These are phyloP conservation scores for Drosophila diplacantha DNA, from an alignment of 2,888 invertebrate species.

Conservation along the genomic window DNA sequence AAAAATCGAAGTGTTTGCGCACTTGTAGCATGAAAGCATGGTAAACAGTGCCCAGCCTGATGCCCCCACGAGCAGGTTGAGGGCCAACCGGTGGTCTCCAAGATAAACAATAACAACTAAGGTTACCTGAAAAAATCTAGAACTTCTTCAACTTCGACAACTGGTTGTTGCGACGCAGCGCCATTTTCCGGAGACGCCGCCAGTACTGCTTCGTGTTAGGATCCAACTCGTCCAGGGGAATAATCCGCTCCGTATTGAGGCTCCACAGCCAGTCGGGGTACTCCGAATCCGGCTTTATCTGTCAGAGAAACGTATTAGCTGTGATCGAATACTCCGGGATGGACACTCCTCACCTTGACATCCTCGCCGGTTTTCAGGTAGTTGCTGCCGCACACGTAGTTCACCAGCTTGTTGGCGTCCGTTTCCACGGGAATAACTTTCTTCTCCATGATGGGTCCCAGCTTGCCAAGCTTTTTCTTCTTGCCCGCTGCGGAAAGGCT, in stretches of 20 bases:
- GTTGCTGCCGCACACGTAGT: constrained; percentile 91
- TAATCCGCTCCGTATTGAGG: constrained; percentile 82
- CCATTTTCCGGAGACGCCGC: constrained; percentile 84
- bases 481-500: constrained; percentile 74
- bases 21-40: constrained; percentile 37
- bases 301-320: neutral
- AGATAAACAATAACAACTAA: constrained; percentile 28
- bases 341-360: constrained; percentile 80
- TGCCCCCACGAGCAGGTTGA: constrained; percentile 16
- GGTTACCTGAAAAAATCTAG: constrained; percentile 69
- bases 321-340: rapidly evolving
- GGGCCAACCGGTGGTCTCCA: constrained; percentile 27
- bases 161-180: constrained; percentile 82
- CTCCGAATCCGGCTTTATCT: constrained; percentile 85
- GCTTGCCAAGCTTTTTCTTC: constrained; percentile 82
- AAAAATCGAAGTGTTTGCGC: constrained; percentile 52
- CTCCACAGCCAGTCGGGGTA: constrained; percentile 97
- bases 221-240: constrained; percentile 86
- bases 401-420: constrained; percentile 86
- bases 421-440: constrained; percentile 89
- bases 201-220: constrained; percentile 90
- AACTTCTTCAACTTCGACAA: constrained; percentile 81
- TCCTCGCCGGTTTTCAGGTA: constrained; percentile 89
- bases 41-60: constrained; percentile 35
- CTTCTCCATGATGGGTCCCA: constrained; percentile 83